Percentiles rank a stretch among this genome's conserved stretches.
These are phyloP conservation scores for Leucopternis melanops DNA, from an alignment of 2,113 vertebrate species.

Conservation along the genomic window DNA sequence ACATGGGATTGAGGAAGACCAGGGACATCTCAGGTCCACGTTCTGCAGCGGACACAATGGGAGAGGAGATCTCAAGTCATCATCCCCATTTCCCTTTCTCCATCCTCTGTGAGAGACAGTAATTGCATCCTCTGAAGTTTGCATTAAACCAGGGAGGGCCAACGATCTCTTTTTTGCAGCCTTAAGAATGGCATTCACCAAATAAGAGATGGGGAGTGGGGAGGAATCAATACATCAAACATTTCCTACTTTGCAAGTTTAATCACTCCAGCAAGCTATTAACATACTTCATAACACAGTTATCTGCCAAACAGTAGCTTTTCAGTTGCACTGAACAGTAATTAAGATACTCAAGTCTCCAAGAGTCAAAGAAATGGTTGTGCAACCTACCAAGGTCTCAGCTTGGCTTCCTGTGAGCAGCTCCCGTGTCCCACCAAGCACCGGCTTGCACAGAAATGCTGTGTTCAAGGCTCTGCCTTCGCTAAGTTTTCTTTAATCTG, in stretches of 20 bases:
- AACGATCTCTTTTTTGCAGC: fast-evolving
- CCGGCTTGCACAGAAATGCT: background rate
- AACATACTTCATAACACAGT: background rate
- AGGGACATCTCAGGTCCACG: background rate
- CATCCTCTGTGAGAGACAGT: background rate
- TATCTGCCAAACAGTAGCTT: background rate
- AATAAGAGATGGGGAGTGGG: background rate
- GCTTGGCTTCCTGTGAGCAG: background rate
- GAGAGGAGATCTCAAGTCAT: background rate
- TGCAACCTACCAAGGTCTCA: background rate
- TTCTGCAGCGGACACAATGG: background rate
- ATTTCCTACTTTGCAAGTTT: background rate
- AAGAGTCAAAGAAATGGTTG: background rate
- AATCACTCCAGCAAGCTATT: background rate
- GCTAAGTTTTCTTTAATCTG: background rate
- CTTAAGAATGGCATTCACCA: background rate
- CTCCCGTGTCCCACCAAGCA: background rate
- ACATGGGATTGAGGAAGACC: background rate
- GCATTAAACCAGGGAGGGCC: background rate
- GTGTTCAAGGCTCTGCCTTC: background rate
- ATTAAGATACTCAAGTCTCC: background rate
- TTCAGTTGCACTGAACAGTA: background rate
- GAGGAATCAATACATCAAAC: background rate
- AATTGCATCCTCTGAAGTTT: background rate
- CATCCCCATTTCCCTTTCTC: background rate